Conservation (phyloP, 2,113 vertebrate genomes). For the Glaucomys volans region DNA sequence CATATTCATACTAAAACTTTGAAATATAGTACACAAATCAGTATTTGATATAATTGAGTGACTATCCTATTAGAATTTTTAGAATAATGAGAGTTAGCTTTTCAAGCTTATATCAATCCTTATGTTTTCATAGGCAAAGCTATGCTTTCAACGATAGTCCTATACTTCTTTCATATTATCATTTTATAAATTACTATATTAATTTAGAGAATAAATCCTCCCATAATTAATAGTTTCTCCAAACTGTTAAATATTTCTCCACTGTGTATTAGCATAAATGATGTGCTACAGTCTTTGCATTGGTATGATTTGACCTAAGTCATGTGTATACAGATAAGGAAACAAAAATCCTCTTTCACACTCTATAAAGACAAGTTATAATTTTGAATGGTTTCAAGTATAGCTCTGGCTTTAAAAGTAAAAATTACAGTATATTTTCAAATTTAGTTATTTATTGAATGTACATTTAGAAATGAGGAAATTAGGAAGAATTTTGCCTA, state of each 20-base stretch:
- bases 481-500: not conserved
- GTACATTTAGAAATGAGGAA: not conserved
- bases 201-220: not conserved
- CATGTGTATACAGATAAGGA: not conserved
- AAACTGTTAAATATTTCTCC: not conserved
- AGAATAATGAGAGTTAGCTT: not conserved
- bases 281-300: not conserved
- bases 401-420: conserved; percentile 15
- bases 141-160: not conserved
- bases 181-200: not conserved
- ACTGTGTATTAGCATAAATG: not conserved
- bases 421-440: not conserved
- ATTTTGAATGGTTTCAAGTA: not conserved
- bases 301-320: not conserved
- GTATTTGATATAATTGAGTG: not conserved
- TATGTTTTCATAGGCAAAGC: not conserved
- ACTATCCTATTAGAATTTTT: not conserved
- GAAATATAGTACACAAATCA: not conserved
- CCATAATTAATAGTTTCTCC: not conserved
- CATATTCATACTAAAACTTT: not conserved
- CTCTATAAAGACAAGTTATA: not conserved
- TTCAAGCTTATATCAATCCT: not conserved
- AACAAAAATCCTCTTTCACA: not conserved
- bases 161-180: not conserved
- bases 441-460: conserved; percentile 20